Evolutionary conservation across 2,113 vertebrate genomes (phyloP), one percentile per base, ranked within the genome.

Genomic region (Microtus ochrogaster): DNA sequence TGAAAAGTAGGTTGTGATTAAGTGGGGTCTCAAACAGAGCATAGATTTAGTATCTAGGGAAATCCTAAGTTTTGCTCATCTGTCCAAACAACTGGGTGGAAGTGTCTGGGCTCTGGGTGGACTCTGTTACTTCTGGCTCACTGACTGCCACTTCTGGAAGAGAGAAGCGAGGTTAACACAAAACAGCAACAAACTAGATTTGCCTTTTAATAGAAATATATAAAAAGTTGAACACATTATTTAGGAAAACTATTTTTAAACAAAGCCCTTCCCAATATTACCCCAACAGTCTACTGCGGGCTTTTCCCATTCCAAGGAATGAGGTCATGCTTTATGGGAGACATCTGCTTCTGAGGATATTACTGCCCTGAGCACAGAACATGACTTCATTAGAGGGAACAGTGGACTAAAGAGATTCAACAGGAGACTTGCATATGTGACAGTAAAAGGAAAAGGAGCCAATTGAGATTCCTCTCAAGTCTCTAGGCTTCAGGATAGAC

Each of bases 271-370:
- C 78, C 49, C 90, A 26, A 95, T 41, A 93, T 94, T 94, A 96
- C 41, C 70, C 87, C 78, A 94, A 96, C 39, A 88, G 79, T 94
- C 94, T 96, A 97, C 92, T 97, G 95, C 24, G 94, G 90, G 83
- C 83, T 97, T 72, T 96, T 97, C 94, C 92, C 89, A 92, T 97
- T 97, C 97, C 96, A 97, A 97, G 77, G 94, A 97, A 97, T 98
- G 97, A 98, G 90, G 96, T 97, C 96, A 97, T 97, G 91, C 89
- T 97, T 96, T 96, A 91, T 97, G 94, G 81, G 90, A 97, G 81
- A 97, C 96, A 98, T 96, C 94, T 97, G 97, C 96, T 97, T 95
- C 96, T 96, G 79, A 96, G 89, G 82, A 92, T 97, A 96, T 97
- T 94, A 95, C 79, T 97, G 90, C 94, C 89, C 74, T 92, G 74